phyloP scores from a whole-genome alignment of 2,113 vertebrate genomes.

The Psammodynastes pulverulentus region DNA sequence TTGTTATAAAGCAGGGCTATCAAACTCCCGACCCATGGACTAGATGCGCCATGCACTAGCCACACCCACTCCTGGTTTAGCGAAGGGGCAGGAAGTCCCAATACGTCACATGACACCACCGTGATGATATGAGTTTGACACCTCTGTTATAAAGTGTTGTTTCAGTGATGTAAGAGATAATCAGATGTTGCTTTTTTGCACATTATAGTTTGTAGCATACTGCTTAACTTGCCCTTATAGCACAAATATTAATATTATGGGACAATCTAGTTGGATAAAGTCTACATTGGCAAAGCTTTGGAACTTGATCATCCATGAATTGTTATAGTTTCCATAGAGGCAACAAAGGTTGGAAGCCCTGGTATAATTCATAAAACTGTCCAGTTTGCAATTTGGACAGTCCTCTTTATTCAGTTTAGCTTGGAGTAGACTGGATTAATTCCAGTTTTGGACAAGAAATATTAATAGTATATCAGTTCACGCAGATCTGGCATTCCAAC shows the following conservation, averaged over 20 bases:
- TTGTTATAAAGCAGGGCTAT: no score
- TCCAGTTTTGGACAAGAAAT: not conserved
- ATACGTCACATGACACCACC: no score
- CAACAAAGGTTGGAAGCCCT: not conserved
- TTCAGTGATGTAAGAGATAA: no score
- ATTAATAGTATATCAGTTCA: not conserved
- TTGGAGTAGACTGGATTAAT: not conserved
- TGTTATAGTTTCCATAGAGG: not conserved
- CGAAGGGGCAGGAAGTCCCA: no score
- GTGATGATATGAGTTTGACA: no score
- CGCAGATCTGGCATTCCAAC: not conserved
- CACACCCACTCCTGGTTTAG: no score
- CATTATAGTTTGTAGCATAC: not conserved
- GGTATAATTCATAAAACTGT: not conserved
- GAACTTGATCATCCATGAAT: not conserved
- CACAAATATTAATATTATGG: not conserved
- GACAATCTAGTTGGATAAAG: not conserved
- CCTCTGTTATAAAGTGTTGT: not conserved
- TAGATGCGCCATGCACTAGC: no score
- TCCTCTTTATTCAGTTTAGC: not conserved
- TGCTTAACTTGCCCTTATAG: not conserved
- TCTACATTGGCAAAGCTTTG: not conserved
- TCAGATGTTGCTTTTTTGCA: not conserved
- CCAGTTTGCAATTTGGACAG: not conserved
- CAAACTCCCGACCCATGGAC: no score